Base-by-base conservation (phyloP, 2,888 invertebrate species). In the Drosophila falleni region DNA sequence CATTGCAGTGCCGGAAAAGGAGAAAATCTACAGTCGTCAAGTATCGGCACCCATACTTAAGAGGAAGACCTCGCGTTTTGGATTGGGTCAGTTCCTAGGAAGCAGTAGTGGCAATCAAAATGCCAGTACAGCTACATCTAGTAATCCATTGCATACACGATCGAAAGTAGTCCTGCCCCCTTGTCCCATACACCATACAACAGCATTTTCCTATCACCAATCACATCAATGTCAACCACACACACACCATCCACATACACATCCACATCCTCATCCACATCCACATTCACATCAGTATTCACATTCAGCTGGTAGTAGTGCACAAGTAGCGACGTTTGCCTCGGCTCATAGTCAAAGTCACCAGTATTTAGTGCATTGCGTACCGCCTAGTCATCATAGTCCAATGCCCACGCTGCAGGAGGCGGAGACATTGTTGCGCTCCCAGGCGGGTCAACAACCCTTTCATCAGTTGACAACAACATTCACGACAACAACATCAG, bases 1-100 rank as follows among this genome's bases (percentile, higher is more conserved):
- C 4, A 5, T 77, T 76, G 8, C 73, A 89, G 89, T 90, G 41
- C 89, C 94, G 94, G 96, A 96, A 84, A 97, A 96, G 92, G 97
- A 97, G 93, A 97, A 97, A 93, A 95, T 96, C 81, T 97, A 97
- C 93, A 96, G 95, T 89, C 95, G 98, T 9, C 98, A 98, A 94
- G 97, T 97, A 92, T 98, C 98, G 19, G 98, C 98, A 49, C 98
- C 98, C n/a, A 96, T 98, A 90, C 94, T 98, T 87, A 97, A 97
- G 93, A 95, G 98, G 93, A 98, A 97, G 94, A 97, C 96, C 81
- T 98, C 98, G 74, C 96, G 97, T 87, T 97, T 98, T 93, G 97
- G 97, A 86, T 94, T 97, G 93, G 97, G 97, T 93, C 96, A 97
- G 95, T 95, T 96, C 93, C 93, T 95, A 94, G 90, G 90, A 86